These are phyloP conservation scores for Struthidea cinerea DNA, from an alignment of 2,113 vertebrate genomes.

Conservation along the genomic window DNA sequence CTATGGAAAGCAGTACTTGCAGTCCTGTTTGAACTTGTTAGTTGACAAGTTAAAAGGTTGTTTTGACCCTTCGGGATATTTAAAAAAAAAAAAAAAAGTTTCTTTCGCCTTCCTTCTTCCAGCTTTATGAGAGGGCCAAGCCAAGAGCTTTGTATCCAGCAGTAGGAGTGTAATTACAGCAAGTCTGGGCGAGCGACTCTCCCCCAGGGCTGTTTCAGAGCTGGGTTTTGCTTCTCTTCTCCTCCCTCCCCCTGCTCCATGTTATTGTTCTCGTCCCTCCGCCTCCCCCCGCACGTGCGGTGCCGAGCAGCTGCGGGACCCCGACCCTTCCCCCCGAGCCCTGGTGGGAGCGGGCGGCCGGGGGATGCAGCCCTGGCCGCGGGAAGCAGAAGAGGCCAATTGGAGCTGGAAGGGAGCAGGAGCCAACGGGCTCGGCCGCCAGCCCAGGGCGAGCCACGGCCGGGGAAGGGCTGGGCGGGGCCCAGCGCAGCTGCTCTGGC, in stretches of 20 bases:
- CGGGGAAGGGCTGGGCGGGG: neutral
- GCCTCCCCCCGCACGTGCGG: neutral
- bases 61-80: constrained; percentile 48
- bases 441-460: neutral
- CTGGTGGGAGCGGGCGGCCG: neutral
- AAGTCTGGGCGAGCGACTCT: neutral
- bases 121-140: neutral
- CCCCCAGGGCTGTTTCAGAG: neutral
- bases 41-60: constrained; percentile 38
- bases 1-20: neutral
- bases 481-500: constrained; percentile 29
- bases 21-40: constrained; percentile 48
- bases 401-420: neutral
- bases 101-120: constrained; percentile 24
- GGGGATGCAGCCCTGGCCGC: neutral
- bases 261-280: neutral
- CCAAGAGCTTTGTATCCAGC: neutral
- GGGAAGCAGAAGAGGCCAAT: neutral
- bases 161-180: neutral
- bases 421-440: neutral
- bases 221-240: neutral
- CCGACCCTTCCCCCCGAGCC: neutral
- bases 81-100: too few species aligned
- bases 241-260: fast-evolving
- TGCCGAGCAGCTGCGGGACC: neutral